Conservation (phyloP, 2,113 vertebrate species). For the Melospiza georgiana region DNA sequence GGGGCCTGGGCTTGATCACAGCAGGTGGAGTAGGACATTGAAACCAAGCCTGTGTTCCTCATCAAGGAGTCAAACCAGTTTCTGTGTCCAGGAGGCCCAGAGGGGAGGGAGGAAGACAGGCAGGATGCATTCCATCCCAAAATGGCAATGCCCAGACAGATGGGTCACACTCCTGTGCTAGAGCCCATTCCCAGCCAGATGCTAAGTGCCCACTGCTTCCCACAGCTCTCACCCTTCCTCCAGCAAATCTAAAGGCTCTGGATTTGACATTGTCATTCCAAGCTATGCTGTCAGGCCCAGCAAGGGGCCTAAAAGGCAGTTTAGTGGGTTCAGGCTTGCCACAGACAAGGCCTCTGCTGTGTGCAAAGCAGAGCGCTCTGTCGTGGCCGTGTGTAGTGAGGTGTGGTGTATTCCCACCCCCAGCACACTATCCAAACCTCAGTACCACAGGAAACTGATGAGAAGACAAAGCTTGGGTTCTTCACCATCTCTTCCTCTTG, state of each 20-base stretch:
- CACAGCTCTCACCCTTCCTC: neutral
- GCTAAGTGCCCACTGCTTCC: neutral
- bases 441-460: neutral
- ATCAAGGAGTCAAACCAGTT: neutral
- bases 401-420: no score
- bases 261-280: neutral
- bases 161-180: neutral
- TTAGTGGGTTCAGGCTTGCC: neutral
- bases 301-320: neutral
- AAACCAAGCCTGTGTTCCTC: neutral
- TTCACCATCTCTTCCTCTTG: neutral
- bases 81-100: neutral
- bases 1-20: no score
- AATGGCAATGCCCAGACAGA: neutral
- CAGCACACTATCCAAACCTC: neutral
- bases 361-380: neutral
- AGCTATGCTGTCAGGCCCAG: neutral
- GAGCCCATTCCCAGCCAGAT: neutral
- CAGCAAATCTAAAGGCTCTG: neutral
- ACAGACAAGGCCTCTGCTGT: neutral
- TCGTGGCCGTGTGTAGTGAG: accelerated
- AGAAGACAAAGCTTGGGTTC: neutral
- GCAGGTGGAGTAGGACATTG: neutral
- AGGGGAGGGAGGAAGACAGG: neutral
- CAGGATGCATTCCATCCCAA: neutral